phyloP scores from a whole-genome alignment of 2,113 vertebrate genomes.

The Chionomys nivalis region DNA sequence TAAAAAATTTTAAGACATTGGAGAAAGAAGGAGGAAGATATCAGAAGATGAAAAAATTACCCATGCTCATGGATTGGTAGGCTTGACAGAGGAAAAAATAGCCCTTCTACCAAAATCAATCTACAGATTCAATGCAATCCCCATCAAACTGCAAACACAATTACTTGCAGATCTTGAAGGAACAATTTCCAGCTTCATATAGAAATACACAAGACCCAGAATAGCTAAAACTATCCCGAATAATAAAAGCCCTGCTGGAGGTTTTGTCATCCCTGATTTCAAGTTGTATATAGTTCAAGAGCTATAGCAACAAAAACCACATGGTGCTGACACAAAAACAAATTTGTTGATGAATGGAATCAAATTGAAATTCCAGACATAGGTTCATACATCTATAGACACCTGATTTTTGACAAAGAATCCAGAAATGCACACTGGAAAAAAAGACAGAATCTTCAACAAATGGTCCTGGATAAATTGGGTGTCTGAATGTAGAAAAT shows the following conservation, averaged over 20 bases:
- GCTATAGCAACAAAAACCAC: background rate
- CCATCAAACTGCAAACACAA: background rate
- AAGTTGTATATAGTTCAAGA: background rate
- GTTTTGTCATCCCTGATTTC: background rate
- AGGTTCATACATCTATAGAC: background rate
- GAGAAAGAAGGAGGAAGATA: background rate
- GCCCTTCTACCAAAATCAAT: background rate
- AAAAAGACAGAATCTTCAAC: background rate
- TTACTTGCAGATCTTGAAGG: background rate
- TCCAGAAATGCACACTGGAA: background rate
- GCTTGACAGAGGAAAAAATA: background rate
- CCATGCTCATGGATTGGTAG: background rate
- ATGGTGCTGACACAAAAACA: background rate
- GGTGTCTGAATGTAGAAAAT: background rate
- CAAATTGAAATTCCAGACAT: background rate
- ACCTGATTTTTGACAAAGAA: too few relatives aligned
- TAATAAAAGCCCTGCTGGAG: background rate
- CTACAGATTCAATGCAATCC: background rate
- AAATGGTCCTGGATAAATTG: background rate
- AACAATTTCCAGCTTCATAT: background rate
- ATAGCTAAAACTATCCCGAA: background rate
- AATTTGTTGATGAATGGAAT: background rate
- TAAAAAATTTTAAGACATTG: background rate
- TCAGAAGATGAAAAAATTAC: background rate
- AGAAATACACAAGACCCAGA: background rate